Conservation (phyloP, 2,797 vertebrate genomes). For the Etheostoma perlongum region DNA sequence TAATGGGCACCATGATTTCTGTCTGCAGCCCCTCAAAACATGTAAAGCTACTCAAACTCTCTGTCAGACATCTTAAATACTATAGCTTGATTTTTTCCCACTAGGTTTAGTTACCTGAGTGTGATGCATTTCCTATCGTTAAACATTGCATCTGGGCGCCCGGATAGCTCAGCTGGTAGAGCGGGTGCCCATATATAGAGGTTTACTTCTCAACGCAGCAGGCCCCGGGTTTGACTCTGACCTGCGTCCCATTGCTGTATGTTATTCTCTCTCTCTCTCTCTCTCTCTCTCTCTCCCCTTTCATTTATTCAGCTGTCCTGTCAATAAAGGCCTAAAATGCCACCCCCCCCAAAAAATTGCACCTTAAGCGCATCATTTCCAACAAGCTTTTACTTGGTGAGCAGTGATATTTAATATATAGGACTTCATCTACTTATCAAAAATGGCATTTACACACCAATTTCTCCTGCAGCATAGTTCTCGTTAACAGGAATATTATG, state of each 20-base stretch:
- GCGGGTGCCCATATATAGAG: too few relatives aligned
- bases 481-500: background rate
- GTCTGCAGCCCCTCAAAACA: conserved; percentile 68
- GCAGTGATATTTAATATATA: background rate
- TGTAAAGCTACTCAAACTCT: conserved; percentile 46
- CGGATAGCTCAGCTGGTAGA: too few relatives aligned
- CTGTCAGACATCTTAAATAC: conserved; percentile 44
- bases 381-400: background rate
- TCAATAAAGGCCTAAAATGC: too few relatives aligned
- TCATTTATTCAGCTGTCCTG: too few relatives aligned
- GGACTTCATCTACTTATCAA: background rate
- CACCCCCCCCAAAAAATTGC: too few relatives aligned
- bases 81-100: background rate
- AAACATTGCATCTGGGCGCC: background rate
- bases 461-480: background rate
- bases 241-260: too few relatives aligned
- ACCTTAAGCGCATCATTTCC: background rate
- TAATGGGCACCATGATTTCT: conserved; percentile 66
- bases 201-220: too few relatives aligned
- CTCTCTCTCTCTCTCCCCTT: too few relatives aligned
- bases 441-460: background rate
- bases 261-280: too few relatives aligned
- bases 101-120: background rate
- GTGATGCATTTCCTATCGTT: background rate
- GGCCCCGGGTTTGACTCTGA: too few relatives aligned